Evolutionary conservation across 1,140 invertebrate species (phyloP).

Genomic region (Bradysia coprophila): DNA sequence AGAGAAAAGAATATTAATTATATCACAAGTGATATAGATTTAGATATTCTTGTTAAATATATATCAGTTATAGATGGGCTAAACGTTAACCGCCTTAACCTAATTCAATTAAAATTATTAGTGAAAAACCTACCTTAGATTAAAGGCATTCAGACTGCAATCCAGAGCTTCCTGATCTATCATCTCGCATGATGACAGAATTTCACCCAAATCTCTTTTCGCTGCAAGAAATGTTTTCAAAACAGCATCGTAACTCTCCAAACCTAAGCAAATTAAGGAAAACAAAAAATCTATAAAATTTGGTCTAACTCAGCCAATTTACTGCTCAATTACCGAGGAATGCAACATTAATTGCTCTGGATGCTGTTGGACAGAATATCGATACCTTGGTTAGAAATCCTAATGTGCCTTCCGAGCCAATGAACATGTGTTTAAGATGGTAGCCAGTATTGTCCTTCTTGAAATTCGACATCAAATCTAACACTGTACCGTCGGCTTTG

Average conservation of each 20-base stretch:
- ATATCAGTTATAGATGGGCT: too few relatives aligned
- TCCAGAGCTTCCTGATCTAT: slow-evolving; percentile 57
- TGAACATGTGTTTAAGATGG: slow-evolving; percentile 91
- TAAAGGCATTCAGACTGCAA: slow-evolving; percentile 35
- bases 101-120: too few relatives aligned
- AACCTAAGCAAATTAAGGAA: slow-evolving; percentile 29
- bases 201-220: slow-evolving; percentile 61
- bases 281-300: neutral
- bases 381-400: slow-evolving; percentile 87
- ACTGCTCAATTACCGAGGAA: slow-evolving; percentile 68
- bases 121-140: slow-evolving; percentile 31
- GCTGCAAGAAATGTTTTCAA: slow-evolving; percentile 53
- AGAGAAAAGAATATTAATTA: too few relatives aligned
- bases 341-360: slow-evolving; percentile 62
- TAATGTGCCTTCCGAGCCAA: slow-evolving; percentile 92
- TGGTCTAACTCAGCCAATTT: too few relatives aligned
- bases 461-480: slow-evolving; percentile 68
- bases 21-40: too few relatives aligned
- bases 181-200: slow-evolving; percentile 87
- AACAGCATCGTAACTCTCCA: slow-evolving; percentile 56
- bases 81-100: too few relatives aligned
- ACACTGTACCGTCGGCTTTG: slow-evolving; percentile 67
- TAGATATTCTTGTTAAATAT: too few relatives aligned
- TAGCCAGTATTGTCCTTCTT: slow-evolving; percentile 98
- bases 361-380: slow-evolving; percentile 70